Conservation (phyloP, 2,113 vertebrate genomes). For the Capricornis sumatraensis region DNA sequence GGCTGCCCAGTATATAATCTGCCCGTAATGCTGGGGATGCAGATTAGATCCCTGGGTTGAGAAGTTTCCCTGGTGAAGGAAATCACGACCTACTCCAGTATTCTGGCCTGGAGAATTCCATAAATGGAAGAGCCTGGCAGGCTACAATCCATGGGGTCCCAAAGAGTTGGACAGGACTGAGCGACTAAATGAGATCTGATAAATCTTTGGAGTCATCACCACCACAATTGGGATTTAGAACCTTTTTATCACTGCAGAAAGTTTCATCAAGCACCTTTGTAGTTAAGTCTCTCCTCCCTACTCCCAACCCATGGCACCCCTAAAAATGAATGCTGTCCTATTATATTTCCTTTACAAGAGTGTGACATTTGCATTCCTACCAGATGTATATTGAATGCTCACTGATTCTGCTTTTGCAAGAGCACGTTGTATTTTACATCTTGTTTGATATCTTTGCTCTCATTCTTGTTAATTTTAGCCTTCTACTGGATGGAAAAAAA, state of each 20-base stretch:
- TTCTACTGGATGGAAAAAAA: background rate
- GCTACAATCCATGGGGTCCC: background rate
- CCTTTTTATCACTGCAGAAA: background rate
- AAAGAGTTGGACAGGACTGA: background rate
- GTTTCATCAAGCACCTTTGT: background rate
- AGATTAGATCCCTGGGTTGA: accelerated
- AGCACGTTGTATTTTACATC: background rate
- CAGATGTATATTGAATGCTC: background rate
- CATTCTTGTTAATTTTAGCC: background rate
- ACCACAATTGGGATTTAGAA: background rate
- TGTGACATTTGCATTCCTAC: background rate
- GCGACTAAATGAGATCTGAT: background rate
- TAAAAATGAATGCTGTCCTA: background rate
- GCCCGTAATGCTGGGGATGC: background rate
- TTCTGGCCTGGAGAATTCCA: background rate
- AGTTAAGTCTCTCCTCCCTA: background rate
- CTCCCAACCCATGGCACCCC: background rate
- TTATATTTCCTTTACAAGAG: background rate
- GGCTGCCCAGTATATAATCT: background rate
- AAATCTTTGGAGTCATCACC: background rate
- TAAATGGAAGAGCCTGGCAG: background rate
- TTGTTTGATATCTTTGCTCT: background rate
- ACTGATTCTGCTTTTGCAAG: background rate
- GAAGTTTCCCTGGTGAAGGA: background rate
- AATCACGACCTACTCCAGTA: accelerated